Conservation (phyloP, 2,888 invertebrate species). For the Drosophila subsilvestris region DNA sequence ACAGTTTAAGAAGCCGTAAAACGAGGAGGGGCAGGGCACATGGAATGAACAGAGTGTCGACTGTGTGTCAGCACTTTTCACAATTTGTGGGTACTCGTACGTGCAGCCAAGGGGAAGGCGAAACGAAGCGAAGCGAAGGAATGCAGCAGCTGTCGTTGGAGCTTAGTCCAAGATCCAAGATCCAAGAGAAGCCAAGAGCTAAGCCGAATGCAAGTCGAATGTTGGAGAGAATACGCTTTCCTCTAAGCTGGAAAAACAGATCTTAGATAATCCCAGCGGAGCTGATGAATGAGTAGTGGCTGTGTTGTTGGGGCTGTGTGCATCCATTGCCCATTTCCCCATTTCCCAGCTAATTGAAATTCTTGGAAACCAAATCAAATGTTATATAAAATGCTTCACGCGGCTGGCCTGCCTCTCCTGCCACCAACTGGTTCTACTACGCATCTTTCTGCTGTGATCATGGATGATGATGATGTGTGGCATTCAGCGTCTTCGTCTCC, state of each 20-base stretch:
- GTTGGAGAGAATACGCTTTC: background rate
- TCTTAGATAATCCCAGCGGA: slow-evolving; percentile 57
- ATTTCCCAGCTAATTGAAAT: slow-evolving; percentile 66
- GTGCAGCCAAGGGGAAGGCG: slow-evolving; percentile 36
- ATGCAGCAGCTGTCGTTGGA: slow-evolving; percentile 34
- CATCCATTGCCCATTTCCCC: slow-evolving; percentile 56
- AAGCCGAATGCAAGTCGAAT: slow-evolving; percentile 5
- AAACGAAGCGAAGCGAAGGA: background rate
- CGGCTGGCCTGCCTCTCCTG: background rate
- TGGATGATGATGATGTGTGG: slow-evolving; percentile 28
- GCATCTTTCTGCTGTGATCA: slow-evolving; percentile 20
- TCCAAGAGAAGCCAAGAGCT: background rate
- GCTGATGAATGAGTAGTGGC: background rate
- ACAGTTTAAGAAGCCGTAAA: slow-evolving; percentile 42
- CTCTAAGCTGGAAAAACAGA: slow-evolving; percentile 49
- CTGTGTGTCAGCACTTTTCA: slow-evolving; percentile 41
- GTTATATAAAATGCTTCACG: slow-evolving; percentile 36
- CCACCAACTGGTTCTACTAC: slow-evolving; percentile 34
- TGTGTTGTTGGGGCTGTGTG: slow-evolving; percentile 27
- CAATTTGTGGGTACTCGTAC: slow-evolving; percentile 28
- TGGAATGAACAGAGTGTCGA: slow-evolving; percentile 17
- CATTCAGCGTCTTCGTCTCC: slow-evolving; percentile 16
- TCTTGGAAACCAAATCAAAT: slow-evolving; percentile 55
- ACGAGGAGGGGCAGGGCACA: slow-evolving; percentile 3
- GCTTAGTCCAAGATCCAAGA: slow-evolving; percentile 9